Conservation (phyloP, 2,113 vertebrate species). For the Indicator indicator region DNA sequence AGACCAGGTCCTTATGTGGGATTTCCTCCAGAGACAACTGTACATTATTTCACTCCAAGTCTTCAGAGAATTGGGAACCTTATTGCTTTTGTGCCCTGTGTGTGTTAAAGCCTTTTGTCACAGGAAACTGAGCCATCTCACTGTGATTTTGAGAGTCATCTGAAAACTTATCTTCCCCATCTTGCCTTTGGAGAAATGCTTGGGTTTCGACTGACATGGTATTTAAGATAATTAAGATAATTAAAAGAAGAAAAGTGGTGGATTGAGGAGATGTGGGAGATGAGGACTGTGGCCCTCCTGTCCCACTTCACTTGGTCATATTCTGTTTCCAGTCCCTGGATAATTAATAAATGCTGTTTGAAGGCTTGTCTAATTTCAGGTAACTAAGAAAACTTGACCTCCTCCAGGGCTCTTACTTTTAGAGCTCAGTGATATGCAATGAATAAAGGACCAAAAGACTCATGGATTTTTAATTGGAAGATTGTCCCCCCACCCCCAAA, state of each 20-base stretch:
- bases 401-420: background rate
- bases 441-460: background rate
- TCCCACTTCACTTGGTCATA: background rate
- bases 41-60: background rate
- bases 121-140: background rate
- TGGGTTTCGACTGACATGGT: background rate
- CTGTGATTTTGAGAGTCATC: background rate
- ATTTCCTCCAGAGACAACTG: background rate
- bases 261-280: background rate
- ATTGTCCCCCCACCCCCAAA: accelerated
- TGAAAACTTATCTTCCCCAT: background rate
- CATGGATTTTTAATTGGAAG: background rate
- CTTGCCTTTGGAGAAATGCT: background rate
- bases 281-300: background rate
- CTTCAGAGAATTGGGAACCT: background rate
- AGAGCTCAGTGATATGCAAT: background rate
- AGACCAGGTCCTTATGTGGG: background rate
- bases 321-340: background rate
- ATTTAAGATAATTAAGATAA: background rate
- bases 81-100: background rate
- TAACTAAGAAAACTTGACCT: background rate
- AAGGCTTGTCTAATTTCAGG: background rate
- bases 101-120: background rate
- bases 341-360: background rate
- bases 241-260: background rate